Evolutionary conservation across 2,113 vertebrate species (phyloP), one percentile per base, ranked within the genome.

Genomic region (Chionomys nivalis): DNA sequence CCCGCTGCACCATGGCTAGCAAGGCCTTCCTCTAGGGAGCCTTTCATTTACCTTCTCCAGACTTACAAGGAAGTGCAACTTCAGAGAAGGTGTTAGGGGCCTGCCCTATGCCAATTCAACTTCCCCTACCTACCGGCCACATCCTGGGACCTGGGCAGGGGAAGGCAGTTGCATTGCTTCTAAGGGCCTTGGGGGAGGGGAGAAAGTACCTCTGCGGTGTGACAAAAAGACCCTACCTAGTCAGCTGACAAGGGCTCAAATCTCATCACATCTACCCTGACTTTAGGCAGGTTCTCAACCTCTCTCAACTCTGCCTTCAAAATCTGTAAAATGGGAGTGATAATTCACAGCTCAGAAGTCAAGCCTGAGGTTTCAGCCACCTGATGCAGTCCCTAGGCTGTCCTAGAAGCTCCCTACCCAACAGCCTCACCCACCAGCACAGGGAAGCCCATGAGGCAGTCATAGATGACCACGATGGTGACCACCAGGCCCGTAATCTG

Each of bases 401-500:
- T 16, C 78, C 78, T 86, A 21, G 90, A 68, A 61, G 58, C 16
- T 17, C 19, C 76, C 17, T 21, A 4, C n/a, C 12, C 1, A 2
- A 3, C 24, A 0, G 66, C 31, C 33, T 75, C 55, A 98, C 99
- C 99, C 98, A 99, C 99, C 99, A 99, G 98, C 94, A 99, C 99
- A 19, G 99, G 99, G 96, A 99, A 99, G 87, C 99, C 99, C 94
- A 99, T 99, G 96, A 99, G 98, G 95, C 99, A 99, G 98, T 99
- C 99, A 0, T 99, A 99, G 98, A 99, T 99, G 98, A 99, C 98
- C 90, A 99, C 99, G 0, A 99, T 99, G 75, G 99, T 98, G 47
- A 99, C 99, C 98, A 99, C 99, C 94, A 99, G 98, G 97, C 99
- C 99, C 0, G 99, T 99, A 97, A 99, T 99, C 98, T 99, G 99